Base-by-base conservation (phyloP, 2,888 invertebrate species). In the Dioctria linearis region DNA sequence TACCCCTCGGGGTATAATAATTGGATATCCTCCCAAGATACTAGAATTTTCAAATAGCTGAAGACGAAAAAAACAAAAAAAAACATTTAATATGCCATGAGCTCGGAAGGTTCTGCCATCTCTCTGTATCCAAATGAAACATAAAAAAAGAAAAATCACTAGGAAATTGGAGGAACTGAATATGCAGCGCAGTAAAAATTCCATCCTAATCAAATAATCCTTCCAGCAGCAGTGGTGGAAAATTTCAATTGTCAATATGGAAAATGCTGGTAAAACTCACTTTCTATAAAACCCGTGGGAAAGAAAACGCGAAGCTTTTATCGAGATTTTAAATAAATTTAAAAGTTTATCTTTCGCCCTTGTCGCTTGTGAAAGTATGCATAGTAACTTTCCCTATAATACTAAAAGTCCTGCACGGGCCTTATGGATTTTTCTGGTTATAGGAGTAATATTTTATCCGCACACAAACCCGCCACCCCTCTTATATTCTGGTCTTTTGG, bases 261-360 rank as follows among this genome's bases (percentile, higher is more conserved):
- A 54, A 54, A 54, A 54, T n/a, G 54, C n/a, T 54, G 11, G 6
- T 4, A 8, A 54, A 54, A 54, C n/a, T 54, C 54, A 54, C 54
- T 54, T 54, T 54, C 69, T 37, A 49, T 69, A 69, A 69, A 69
- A 69, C 69, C 43, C 69, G 69, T 69, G 69, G 69, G 69, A 69
- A 69, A 42, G 51, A 69, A 46, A 69, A 61, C 25, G 69, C 69
- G 39, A 49, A 63, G 76, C 63, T 76, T 49, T 61, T 63, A 75
- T 76, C 76, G 63, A 63, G 63, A 76, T 76, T 76, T 76, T 76
- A 63, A 76, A 76, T 63, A 63, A 76, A 76, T 76, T 63, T 63
- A 76, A 76, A 76, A 76, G 76, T 76, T 76, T 76, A 63, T 76
- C 63, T 76, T 71, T 42, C 54, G 63, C 49, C 49, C 63, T 43